Percentiles rank a stretch among this genome's conserved stretches.
These are phyloP conservation scores for Arenicola marina DNA, from an alignment of 2,888 invertebrate species.

Conservation along the genomic window DNA sequence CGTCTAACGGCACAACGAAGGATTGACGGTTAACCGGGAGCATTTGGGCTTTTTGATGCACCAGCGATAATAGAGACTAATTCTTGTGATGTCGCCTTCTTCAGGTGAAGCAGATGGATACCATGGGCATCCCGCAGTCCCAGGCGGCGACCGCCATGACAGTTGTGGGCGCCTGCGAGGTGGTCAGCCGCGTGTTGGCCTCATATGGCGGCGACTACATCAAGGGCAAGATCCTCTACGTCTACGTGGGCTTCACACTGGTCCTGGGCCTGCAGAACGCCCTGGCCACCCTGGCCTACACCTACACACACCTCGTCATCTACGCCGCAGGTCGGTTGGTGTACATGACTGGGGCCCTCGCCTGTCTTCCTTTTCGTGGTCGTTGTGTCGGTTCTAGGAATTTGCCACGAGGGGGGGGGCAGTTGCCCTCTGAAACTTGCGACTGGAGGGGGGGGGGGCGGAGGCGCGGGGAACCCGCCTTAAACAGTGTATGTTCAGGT, in stretches of 20 bases:
- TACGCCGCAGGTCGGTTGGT: constrained; percentile 23
- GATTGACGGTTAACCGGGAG: too few species aligned
- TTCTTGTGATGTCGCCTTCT: too few species aligned
- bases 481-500: too few species aligned
- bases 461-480: too few species aligned
- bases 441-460: too few species aligned
- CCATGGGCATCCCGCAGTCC: constrained; percentile 20
- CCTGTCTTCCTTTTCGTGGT: not conserved
- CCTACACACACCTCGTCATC: constrained; percentile 18
- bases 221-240: constrained; percentile 21
- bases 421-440: too few species aligned
- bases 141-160: constrained; percentile 24
- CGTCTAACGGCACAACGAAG: too few species aligned
- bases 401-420: too few species aligned
- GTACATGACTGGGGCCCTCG: too few species aligned
- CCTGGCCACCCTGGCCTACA: constrained; percentile 16
- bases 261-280: constrained; percentile 18
- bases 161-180: constrained; percentile 22
- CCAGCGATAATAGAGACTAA: too few species aligned
- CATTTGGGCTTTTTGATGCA: too few species aligned
- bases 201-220: constrained; percentile 25
- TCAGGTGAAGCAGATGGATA: constrained; percentile 31
- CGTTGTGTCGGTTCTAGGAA: too few species aligned
- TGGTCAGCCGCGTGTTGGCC: constrained; percentile 23
- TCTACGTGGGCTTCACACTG: constrained; percentile 20